Evolutionary conservation across 2,888 invertebrate genomes (phyloP), one percentile per base, ranked within the genome.

Genomic region (Hipparchia sbordonii): DNA sequence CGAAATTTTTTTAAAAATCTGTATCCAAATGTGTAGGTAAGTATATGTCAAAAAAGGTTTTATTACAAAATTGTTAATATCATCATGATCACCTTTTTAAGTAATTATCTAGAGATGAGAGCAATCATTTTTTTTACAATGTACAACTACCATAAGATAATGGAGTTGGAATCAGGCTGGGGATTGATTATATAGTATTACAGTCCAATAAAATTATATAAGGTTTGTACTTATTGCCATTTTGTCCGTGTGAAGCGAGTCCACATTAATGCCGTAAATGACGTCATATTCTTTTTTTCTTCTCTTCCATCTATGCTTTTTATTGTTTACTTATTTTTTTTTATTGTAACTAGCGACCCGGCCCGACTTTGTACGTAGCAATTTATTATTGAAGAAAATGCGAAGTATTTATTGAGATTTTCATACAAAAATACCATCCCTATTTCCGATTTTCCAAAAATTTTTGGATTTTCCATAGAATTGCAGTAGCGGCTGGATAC

Each of bases 191-290:
- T 77, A 83, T 81, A 84, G 81, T 82, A 83, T 74, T 75, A 76
- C 67, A 73, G 72, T 70, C 72, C 74, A 78, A 77, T 77, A 77
- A 74, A 79, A 80, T 80, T 79, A 81, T 78, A 77, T 39, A 60
- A 56, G n/a, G 9, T 46, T 48, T 6, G 65, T 72, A 74, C 72
- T 67, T 74, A 67, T 77, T 77, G 74, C 82, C 83, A 83, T 85
- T 85, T 81, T 79, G 80, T 82, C 77, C 84, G 83, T 83, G 83
- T 85, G 84, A 86, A 87, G 84, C 82, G 75, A 82, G 79, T 77
- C 79, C 83, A 85, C 80, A 82, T 81, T 80, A 78, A 60, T 63
- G 9, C 48, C 10, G 9, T 13, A 63, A 23, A 63, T 46, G 63
- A 63, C 13, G 23, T 63, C 48, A 23, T 48, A 51, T 6, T 63